These are phyloP conservation scores for Philhelius pedissequus DNA, from an alignment of 2,888 invertebrate species.

Conservation along the genomic window DNA sequence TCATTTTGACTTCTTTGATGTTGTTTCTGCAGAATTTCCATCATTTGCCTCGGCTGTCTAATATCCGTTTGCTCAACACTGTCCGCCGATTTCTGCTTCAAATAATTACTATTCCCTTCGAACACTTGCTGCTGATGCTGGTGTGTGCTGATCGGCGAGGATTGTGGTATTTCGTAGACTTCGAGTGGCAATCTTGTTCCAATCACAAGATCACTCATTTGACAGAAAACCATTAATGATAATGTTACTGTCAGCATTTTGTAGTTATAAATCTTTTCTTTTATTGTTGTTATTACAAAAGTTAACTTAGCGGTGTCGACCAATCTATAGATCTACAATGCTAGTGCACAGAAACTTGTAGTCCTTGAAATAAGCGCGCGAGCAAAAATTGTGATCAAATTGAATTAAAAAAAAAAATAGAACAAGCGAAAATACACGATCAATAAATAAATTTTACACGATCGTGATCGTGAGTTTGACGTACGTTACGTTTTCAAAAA, in stretches of 20 bases:
- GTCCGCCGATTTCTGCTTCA: conserved; percentile 53
- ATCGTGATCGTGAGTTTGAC: conserved; percentile 65
- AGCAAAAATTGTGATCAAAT: conserved; percentile 36
- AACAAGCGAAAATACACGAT: conserved; percentile 42
- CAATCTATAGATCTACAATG: too few species aligned
- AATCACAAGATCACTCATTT: conserved; percentile 70
- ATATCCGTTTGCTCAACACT: conserved; percentile 71
- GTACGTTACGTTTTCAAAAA: conserved; percentile 35
- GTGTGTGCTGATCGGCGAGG: conserved; percentile 62
- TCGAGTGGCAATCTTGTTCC: conserved; percentile 78
- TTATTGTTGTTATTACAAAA: too few species aligned
- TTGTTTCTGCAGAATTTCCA: conserved; percentile 77
- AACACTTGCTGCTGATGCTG: conserved; percentile 55
- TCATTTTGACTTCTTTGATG: conserved; percentile 63
- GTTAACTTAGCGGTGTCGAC: too few species aligned
- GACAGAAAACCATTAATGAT: conserved; percentile 70
- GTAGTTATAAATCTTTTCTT: not conserved
- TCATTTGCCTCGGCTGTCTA: conserved; percentile 80
- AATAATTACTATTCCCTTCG: conserved; percentile 60
- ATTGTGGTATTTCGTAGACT: conserved; percentile 76
- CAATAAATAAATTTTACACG: conserved; percentile 63
- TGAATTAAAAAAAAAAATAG: not conserved
- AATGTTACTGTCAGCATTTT: conserved; percentile 70
- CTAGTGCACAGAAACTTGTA: conserved; percentile 29
- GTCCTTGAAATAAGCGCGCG: conserved; percentile 55